Conservation (phyloP, 1,140 invertebrate species). For the Lepidostoma basale region DNA sequence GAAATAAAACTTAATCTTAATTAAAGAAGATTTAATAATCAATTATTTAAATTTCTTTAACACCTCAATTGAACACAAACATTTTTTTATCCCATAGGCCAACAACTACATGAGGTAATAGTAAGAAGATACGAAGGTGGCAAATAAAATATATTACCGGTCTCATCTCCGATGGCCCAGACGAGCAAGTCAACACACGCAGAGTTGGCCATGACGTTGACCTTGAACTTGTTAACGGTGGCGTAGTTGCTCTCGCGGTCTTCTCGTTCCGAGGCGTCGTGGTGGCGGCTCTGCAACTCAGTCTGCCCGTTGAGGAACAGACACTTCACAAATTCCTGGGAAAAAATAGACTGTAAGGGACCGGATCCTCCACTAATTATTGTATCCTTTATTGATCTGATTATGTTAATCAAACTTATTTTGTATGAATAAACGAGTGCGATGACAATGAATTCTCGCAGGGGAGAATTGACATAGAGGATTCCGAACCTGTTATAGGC, state of each 20-base stretch:
- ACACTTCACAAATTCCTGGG: conserved; percentile 70
- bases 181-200: conserved; percentile 96
- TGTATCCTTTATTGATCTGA: neutral
- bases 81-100: too few relatives aligned
- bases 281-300: conserved; percentile 83
- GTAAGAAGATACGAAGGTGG: too few relatives aligned
- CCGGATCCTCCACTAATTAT: neutral
- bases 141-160: too few relatives aligned
- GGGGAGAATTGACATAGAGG: too few relatives aligned
- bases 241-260: conserved; percentile 78
- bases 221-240: conserved; percentile 89
- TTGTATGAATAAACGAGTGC: too few relatives aligned
- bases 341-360: neutral
- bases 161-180: conserved; percentile 96
- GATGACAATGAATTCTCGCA: too few relatives aligned
- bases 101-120: too few relatives aligned
- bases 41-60: too few relatives aligned
- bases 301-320: conserved; percentile 92
- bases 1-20: too few relatives aligned
- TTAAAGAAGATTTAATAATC: too few relatives aligned
- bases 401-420: neutral
- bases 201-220: conserved; percentile 96
- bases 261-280: conserved; percentile 81
- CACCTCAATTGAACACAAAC: too few relatives aligned
- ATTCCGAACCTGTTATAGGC: too few relatives aligned